A percentile compares a stretch with the other conserved stretches of the same genome.
phyloP scores from a whole-genome alignment of 2,888 invertebrate genomes.

The Muschampia plurimacula region DNA sequence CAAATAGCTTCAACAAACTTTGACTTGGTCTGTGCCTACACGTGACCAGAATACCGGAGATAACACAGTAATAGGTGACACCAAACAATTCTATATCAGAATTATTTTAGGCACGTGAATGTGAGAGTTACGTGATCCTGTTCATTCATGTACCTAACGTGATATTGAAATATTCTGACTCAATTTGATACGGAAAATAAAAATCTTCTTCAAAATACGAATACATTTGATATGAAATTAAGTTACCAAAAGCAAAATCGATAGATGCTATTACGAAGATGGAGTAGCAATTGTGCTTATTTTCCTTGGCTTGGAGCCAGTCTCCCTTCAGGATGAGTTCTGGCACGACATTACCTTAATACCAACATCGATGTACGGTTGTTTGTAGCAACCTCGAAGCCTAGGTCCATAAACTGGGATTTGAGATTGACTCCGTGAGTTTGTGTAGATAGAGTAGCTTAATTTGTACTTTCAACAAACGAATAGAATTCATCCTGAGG shows the following conservation, averaged over 20 bases:
- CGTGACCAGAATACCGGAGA: slow-evolving; percentile 17
- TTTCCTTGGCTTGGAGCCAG: slow-evolving; percentile 72
- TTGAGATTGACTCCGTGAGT: background rate
- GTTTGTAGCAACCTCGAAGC: slow-evolving; percentile 16
- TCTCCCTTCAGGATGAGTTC: slow-evolving; percentile 60
- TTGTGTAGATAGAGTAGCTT: too few relatives aligned
- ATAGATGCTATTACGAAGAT: slow-evolving; percentile 28
- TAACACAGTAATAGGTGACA: slow-evolving; percentile 17
- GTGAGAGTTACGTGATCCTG: slow-evolving; percentile 12
- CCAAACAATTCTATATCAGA: slow-evolving; percentile 21
- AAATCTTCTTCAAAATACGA: background rate
- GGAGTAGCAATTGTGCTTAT: slow-evolving; percentile 50
- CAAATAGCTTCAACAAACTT: slow-evolving; percentile 20
- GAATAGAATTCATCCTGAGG: background rate
- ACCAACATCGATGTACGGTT: slow-evolving; percentile 14
- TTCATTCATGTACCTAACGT: background rate
- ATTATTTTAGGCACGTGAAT: slow-evolving; percentile 21
- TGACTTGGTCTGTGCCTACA: slow-evolving; percentile 14
- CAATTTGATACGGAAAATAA: slow-evolving; percentile 10
- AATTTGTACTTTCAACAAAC: background rate
- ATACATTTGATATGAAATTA: slow-evolving; percentile 5
- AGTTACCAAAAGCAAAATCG: slow-evolving; percentile 26
- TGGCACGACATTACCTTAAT: slow-evolving; percentile 61
- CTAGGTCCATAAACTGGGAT: slow-evolving; percentile 1
- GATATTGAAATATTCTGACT: slow-evolving; percentile 20